These are phyloP conservation scores for Neomicropteryx cornuta DNA, from an alignment of 1,140 invertebrate genomes.

Conservation along the genomic window DNA sequence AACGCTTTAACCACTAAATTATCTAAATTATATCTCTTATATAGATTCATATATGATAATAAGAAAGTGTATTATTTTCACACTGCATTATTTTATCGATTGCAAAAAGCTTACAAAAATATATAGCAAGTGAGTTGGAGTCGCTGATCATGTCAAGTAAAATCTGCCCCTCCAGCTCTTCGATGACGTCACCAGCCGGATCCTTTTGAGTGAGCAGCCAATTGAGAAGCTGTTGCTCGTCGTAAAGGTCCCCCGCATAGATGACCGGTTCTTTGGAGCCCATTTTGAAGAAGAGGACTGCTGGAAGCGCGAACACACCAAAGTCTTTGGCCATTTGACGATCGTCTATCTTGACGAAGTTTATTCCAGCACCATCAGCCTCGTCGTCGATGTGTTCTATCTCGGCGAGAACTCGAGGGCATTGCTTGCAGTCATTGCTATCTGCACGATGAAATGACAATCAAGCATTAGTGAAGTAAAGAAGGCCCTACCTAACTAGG, in stretches of 20 bases:
- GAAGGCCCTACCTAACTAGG: no score
- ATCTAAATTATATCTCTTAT: no score
- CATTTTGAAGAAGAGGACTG: constrained; percentile 80
- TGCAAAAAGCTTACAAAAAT: constrained; percentile 96
- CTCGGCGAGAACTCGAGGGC: constrained; percentile 74
- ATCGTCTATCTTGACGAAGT: constrained; percentile 89
- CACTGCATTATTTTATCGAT: no score
- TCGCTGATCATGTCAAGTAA: constrained; percentile 70
- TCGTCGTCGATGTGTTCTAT: constrained; percentile 92
- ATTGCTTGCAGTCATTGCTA: constrained; percentile 90
- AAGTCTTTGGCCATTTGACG: constrained; percentile 75
- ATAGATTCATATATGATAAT: no score
- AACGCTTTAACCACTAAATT: no score
- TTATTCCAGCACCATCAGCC: constrained; percentile 82
- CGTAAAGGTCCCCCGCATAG: constrained; percentile 83
- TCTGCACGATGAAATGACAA: constrained; percentile 56
- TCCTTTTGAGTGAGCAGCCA: constrained; percentile 88
- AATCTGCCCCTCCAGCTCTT: constrained; percentile 75
- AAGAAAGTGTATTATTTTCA: no score
- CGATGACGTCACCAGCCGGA: constrained; percentile 80
- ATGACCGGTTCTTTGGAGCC: constrained; percentile 85
- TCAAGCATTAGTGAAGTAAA: no score
- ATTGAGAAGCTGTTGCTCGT: constrained; percentile 77
- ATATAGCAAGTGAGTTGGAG: constrained; percentile 76
- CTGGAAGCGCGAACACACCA: constrained; percentile 80